These are phyloP conservation scores for Saturnia pavonia DNA, from an alignment of 2,888 invertebrate species.

Conservation along the genomic window DNA sequence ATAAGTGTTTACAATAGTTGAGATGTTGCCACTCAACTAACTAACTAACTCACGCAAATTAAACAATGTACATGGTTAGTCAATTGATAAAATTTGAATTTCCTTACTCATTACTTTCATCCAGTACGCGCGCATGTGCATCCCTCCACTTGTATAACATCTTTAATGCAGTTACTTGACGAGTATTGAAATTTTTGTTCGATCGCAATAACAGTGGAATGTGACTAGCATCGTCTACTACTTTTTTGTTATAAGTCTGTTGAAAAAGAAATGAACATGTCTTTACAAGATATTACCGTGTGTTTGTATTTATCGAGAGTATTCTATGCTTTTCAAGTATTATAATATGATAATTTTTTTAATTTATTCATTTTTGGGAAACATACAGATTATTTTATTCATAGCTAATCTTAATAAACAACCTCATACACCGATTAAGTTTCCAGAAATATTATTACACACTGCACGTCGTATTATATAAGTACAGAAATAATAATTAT, in stretches of 20 bases:
- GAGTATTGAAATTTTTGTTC: constrained; percentile 90
- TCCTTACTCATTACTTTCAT: constrained; percentile 92
- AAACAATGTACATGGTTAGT: background rate
- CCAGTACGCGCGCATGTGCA: constrained; percentile 89
- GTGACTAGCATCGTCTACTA: constrained; percentile 86
- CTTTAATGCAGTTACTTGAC: constrained; percentile 91
- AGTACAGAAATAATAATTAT: no score
- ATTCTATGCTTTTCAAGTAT: no score
- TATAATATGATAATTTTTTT: no score
- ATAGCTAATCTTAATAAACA: no score
- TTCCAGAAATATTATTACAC: no score
- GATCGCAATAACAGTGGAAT: constrained; percentile 89
- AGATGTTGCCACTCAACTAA: no score
- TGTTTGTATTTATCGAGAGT: background rate
- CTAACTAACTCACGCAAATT: no score
- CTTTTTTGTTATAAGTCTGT: constrained; percentile 90
- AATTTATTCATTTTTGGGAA: no score
- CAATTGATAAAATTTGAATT: background rate
- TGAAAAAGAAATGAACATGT: constrained; percentile 27
- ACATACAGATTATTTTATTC: no score
- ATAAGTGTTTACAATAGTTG: no score
- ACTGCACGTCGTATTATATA: no score
- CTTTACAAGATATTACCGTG: background rate
- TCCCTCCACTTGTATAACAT: constrained; percentile 95
- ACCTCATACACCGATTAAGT: no score